phyloP scores from a whole-genome alignment of 2,888 invertebrate genomes.

The Dorcus parallelipipedus region DNA sequence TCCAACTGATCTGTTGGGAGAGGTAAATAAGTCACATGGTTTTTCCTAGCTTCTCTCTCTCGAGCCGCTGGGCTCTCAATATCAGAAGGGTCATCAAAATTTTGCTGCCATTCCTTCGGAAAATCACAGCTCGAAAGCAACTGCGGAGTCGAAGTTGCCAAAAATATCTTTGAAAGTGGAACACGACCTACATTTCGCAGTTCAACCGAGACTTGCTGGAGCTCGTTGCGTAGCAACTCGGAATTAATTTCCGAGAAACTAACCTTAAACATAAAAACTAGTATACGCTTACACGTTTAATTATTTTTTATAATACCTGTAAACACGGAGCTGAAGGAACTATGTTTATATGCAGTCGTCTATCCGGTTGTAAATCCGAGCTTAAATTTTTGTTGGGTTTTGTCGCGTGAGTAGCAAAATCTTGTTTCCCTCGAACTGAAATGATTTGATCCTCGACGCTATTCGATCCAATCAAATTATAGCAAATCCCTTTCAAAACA shows the following conservation, averaged over 20 bases:
- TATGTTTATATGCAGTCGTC: slow-evolving; percentile 70
- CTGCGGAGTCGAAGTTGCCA: slow-evolving; percentile 70
- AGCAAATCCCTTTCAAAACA: slow-evolving; percentile 65
- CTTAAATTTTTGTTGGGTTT: slow-evolving; percentile 25
- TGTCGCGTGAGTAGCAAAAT: slow-evolving; percentile 51
- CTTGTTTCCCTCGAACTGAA: slow-evolving; percentile 58
- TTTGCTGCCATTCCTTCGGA: slow-evolving; percentile 14
- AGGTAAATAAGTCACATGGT: slow-evolving; percentile 47
- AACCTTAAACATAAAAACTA: slow-evolving; percentile 52
- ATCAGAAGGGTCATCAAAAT: slow-evolving; percentile 24
- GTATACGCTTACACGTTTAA: background rate
- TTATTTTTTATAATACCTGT: slow-evolving; percentile 54
- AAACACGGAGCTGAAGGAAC: slow-evolving; percentile 78
- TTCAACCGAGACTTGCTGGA: slow-evolving; percentile 64
- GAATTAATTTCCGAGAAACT: slow-evolving; percentile 65
- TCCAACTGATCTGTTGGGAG: slow-evolving; percentile 51
- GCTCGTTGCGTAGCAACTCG: slow-evolving; percentile 71
- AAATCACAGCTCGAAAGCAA: slow-evolving; percentile 48
- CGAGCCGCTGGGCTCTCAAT: slow-evolving; percentile 35
- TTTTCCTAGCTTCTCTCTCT: slow-evolving; percentile 45
- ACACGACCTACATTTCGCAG: slow-evolving; percentile 68
- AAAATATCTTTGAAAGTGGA: slow-evolving; percentile 58
- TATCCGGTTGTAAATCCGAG: slow-evolving; percentile 30
- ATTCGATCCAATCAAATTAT: slow-evolving; percentile 39
- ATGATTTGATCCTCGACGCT: slow-evolving; percentile 43